Percentiles rank a stretch among this genome's conserved stretches.
Conservation (phyloP, 2,113 vertebrate species). For the Gobius niger region DNA sequence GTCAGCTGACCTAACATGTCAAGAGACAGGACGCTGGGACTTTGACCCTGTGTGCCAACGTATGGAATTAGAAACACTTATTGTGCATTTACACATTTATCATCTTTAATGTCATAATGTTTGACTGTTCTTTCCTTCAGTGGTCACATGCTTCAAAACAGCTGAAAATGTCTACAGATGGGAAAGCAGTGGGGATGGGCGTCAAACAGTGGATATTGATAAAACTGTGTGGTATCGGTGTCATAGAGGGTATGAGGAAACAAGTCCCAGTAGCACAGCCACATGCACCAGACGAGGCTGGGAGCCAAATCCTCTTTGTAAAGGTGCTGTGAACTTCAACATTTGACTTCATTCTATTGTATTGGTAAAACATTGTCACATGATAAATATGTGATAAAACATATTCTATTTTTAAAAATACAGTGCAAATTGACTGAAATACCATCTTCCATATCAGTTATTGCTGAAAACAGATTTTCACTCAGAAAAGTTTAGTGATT, state of each 20-base stretch:
- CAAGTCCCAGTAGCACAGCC: accelerated
- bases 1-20: conserved; percentile 15
- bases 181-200: accelerated
- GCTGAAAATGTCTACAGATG: accelerated
- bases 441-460: no score
- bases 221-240: accelerated
- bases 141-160: conserved; percentile 17
- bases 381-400: no score
- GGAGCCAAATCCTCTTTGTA: conserved; percentile 54
- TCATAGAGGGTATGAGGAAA: accelerated
- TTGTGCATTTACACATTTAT: background rate
- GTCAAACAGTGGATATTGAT: accelerated
- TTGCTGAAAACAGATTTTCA: no score
- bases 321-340: conserved; percentile 10
- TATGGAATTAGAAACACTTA: conserved; percentile 23
- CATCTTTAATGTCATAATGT: background rate
- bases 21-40: conserved; percentile 6
- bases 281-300: conserved; percentile 61
- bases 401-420: no score
- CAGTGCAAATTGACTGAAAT: no score
- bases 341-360: background rate
- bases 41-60: conserved; percentile 28
- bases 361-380: no score
- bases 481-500: no score
- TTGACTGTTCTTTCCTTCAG: conserved; percentile 25